Percentiles rank a stretch among this genome's conserved stretches.
Conservation (phyloP, 37 sponge, comb jelly and placozoan genomes). For the Oopsacas minuta region DNA sequence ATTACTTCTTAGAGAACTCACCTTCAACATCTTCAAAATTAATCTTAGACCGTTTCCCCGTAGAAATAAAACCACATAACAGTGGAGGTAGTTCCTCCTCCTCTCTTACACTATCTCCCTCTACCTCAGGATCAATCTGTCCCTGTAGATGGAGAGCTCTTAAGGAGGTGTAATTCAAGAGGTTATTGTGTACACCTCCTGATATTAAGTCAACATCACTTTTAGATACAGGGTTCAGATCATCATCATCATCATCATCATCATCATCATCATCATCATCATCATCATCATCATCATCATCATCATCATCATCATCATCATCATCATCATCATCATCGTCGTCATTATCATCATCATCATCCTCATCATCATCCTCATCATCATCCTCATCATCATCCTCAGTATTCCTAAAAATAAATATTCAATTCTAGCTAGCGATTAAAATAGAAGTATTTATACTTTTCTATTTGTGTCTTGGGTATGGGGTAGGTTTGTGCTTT, state of each 20-base stretch:
- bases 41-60: not conserved
- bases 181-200: not conserved
- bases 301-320: too few species aligned
- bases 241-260: not conserved
- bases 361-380: too few species aligned
- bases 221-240: not conserved
- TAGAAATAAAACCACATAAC: not conserved
- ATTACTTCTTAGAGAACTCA: not conserved
- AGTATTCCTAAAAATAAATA: too few species aligned
- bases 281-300: too few species aligned
- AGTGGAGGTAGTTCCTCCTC: constrained; percentile 10
- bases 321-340: too few species aligned
- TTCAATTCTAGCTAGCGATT: too few species aligned
- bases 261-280: too few species aligned
- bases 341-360: too few species aligned
- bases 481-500: not conserved
- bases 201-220: not conserved
- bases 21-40: not conserved
- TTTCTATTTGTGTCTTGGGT: too few species aligned
- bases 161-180: not conserved
- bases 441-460: too few species aligned
- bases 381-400: too few species aligned
- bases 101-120: not conserved
- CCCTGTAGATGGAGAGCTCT: not conserved
- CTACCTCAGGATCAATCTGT: not conserved